These are phyloP conservation scores for Megaceryle torquata DNA, from an alignment of 2,113 vertebrate genomes.

Conservation along the genomic window DNA sequence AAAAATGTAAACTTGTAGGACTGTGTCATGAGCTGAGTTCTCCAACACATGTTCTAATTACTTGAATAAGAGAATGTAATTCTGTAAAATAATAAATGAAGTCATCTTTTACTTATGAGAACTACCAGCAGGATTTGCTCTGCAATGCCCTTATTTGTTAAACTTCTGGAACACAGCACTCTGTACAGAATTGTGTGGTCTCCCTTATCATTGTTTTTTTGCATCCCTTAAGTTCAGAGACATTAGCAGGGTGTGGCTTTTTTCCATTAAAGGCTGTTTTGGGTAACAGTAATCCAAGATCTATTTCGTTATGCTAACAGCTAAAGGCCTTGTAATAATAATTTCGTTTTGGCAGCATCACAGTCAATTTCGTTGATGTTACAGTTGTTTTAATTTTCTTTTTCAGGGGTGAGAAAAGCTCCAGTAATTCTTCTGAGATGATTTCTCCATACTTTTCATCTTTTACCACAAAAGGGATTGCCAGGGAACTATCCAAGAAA, in stretches of 20 bases:
- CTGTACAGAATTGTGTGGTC: slow-evolving; percentile 43
- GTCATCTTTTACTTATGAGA: slow-evolving; percentile 46
- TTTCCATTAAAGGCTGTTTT: slow-evolving; percentile 56
- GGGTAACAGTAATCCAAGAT: slow-evolving; percentile 27
- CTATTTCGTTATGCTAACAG: slow-evolving; percentile 42
- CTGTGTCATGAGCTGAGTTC: neutral
- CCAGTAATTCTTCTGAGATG: slow-evolving; percentile 37
- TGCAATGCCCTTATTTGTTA: slow-evolving; percentile 31
- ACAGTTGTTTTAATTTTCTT: slow-evolving; percentile 38
- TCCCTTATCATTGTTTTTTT: slow-evolving; percentile 50
- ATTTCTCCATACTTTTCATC: slow-evolving; percentile 42
- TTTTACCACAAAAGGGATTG: neutral
- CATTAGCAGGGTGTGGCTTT: slow-evolving; percentile 49
- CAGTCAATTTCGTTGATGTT: slow-evolving; percentile 51
- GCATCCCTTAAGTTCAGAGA: slow-evolving; percentile 50
- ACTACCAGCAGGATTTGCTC: slow-evolving; percentile 30
- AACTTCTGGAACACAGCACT: slow-evolving; percentile 10
- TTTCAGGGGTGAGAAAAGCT: slow-evolving; percentile 46
- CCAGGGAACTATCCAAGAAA: slow-evolving; percentile 30
- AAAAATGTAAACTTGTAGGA: slow-evolving; percentile 21
- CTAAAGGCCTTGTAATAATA: slow-evolving; percentile 54
- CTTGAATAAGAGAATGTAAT: slow-evolving; percentile 31
- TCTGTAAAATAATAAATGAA: slow-evolving; percentile 60
- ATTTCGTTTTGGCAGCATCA: slow-evolving; percentile 60
- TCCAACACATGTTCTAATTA: slow-evolving; percentile 13